A percentile compares a stretch with the other conserved stretches of the same genome.
phyloP scores from a whole-genome alignment of 1,140 invertebrate genomes.

The Brachionus rubens region DNA sequence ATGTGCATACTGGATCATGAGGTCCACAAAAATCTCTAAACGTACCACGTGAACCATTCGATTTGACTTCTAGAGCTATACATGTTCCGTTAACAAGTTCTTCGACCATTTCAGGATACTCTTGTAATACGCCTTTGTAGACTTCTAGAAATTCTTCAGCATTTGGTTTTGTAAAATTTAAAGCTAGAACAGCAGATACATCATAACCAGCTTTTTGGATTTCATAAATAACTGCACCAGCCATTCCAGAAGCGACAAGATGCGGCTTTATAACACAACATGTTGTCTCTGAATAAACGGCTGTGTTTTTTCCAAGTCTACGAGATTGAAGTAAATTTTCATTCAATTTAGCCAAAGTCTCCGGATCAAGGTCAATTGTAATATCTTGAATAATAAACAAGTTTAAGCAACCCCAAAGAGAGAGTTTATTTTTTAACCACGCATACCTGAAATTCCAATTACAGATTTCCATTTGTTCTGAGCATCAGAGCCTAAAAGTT shows the following conservation, averaged over 20 bases:
- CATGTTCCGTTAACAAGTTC: slow-evolving; percentile 77
- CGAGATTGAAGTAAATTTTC: slow-evolving; percentile 60
- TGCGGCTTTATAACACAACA: slow-evolving; percentile 89
- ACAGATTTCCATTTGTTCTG: slow-evolving; percentile 55
- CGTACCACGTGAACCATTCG: slow-evolving; percentile 65
- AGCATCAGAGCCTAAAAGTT: slow-evolving; percentile 72
- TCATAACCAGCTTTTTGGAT: slow-evolving; percentile 73
- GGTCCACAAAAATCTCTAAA: slow-evolving; percentile 83
- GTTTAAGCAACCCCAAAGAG: neutral
- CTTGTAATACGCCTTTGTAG: slow-evolving; percentile 81
- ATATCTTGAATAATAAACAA: neutral
- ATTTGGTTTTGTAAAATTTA: slow-evolving; percentile 67
- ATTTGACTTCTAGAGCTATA: slow-evolving; percentile 78
- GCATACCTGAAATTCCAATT: slow-evolving; percentile 48
- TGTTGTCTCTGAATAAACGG: slow-evolving; percentile 68
- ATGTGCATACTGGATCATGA: slow-evolving; percentile 72
- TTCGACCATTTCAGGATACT: slow-evolving; percentile 77
- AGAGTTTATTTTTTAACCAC: neutral
- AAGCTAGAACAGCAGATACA: slow-evolving; percentile 73
- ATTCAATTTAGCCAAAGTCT: slow-evolving; percentile 16
- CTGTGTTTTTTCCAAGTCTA: slow-evolving; percentile 63
- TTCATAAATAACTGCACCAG: slow-evolving; percentile 70
- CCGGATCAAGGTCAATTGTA: neutral
- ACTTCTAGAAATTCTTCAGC: slow-evolving; percentile 87
- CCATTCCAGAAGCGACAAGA: slow-evolving; percentile 68